Conservation (phyloP, 1,140 invertebrate genomes). For the roundworm (Caenorhabditis elegans) region WBcel235 BX284603.4:7729501-7730000, state of each 20-base stretch:
- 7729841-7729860: slow-evolving; percentile 13
- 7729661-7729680: no score
- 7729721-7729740: background rate
- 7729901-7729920: background rate
- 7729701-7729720: background rate
- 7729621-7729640: background rate
- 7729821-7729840: background rate
- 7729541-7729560: background rate
- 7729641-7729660: background rate
- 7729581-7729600: background rate
- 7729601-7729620: background rate
- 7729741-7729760: background rate
- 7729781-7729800: background rate
- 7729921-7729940: slow-evolving; percentile 5
- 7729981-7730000: slow-evolving; percentile 15
- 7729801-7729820: background rate
- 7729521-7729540: background rate
- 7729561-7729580: no score
- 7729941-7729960: background rate
- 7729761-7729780: background rate
- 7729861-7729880: background rate
- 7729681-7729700: no score
- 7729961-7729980: background rate
- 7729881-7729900: slow-evolving; percentile 5
- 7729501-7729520: background rate